Conservation (phyloP, 2,797 vertebrate genomes). For the Aquila chrysaetos region DNA sequence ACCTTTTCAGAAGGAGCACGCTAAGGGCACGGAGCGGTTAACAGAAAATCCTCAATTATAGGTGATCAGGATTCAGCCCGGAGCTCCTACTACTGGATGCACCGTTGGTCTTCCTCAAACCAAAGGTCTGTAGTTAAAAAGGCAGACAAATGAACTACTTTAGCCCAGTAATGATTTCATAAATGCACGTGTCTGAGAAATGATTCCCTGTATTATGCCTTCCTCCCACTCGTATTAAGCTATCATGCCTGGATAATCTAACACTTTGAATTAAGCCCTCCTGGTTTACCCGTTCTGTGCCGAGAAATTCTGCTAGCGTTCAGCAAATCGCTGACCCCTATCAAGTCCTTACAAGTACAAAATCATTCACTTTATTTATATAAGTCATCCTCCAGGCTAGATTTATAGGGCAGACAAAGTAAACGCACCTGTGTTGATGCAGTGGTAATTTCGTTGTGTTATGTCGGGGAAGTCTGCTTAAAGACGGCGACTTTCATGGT, state of each 20-base stretch:
- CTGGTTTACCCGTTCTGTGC: neutral
- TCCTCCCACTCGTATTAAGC: conserved; percentile 36
- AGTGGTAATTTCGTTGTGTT: neutral
- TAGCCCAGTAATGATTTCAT: conserved; percentile 46
- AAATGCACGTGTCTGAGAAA: conserved; percentile 32
- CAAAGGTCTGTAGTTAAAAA: conserved; percentile 1
- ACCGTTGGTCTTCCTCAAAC: neutral
- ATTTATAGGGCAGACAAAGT: conserved; percentile 23
- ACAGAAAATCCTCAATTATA: neutral
- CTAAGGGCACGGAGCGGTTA: neutral
- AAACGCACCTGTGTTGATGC: conserved; percentile 29
- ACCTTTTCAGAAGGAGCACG: neutral
- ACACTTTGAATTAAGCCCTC: conserved; percentile 20
- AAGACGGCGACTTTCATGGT: neutral
- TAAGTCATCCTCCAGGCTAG: neutral
- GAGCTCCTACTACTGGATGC: conserved; percentile 19
- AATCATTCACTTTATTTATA: conserved; percentile 22
- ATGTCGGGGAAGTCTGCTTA: neutral
- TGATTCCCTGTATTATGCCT: conserved; percentile 34
- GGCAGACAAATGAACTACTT: conserved; percentile 39
- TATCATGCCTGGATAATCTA: conserved; percentile 32
- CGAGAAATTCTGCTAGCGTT: conserved; percentile 5
- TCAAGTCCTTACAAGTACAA: conserved; percentile 8
- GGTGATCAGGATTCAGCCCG: neutral
- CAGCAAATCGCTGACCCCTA: conserved; percentile 15